Percentiles rank a stretch among this genome's conserved stretches.
Evolutionary conservation across 2,113 vertebrate species (phyloP).

Genomic region (Grammomys surdaster): DNA sequence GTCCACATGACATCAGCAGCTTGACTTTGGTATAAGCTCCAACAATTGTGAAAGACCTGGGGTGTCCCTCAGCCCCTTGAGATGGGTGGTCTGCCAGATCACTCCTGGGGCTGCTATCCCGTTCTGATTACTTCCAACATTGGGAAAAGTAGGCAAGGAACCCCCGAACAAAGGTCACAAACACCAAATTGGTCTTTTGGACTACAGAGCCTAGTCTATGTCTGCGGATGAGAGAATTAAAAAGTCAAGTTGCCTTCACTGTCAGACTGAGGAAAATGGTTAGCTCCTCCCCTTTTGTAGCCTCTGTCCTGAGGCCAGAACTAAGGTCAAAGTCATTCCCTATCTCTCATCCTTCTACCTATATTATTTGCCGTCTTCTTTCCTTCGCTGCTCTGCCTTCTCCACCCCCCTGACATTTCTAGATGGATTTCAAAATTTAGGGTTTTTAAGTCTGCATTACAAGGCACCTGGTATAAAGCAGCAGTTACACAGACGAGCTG

Average conservation of each 20-base stretch:
- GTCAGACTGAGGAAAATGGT: neutral
- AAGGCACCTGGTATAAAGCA: neutral
- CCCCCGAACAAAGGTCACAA: neutral
- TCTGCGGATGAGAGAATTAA: neutral
- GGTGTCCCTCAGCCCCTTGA: neutral
- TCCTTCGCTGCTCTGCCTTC: neutral
- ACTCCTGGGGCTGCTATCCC: neutral
- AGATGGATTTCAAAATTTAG: constrained; percentile 59
- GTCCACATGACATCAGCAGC: neutral
- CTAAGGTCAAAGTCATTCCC: neutral
- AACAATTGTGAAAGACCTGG: neutral
- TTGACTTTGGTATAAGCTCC: neutral
- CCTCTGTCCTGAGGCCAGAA: neutral
- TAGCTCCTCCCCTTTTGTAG: neutral
- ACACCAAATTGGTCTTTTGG: neutral
- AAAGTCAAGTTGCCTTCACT: neutral
- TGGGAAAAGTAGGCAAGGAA: neutral
- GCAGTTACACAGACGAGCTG: neutral
- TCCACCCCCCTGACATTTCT: constrained; percentile 2
- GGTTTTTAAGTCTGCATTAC: constrained; percentile 22
- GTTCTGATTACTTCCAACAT: constrained; percentile 9
- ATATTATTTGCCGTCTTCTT: neutral
- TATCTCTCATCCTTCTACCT: neutral
- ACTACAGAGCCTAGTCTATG: neutral
- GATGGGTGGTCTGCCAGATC: neutral